phyloP scores from a whole-genome alignment of 92 coral and sea anemone genomes.

The Montipora capitata region DNA sequence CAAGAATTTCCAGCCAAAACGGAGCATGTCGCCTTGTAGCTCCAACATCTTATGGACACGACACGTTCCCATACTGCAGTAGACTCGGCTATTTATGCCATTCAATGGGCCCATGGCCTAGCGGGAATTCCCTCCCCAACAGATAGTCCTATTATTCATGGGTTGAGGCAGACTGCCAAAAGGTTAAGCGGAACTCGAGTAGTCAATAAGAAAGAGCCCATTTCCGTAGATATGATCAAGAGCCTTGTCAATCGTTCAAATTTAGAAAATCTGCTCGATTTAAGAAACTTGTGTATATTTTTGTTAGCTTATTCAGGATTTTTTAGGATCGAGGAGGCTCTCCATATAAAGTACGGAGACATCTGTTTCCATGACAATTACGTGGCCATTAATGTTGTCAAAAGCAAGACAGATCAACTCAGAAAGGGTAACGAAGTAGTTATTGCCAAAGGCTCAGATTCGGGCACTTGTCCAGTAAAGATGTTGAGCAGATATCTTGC shows the following conservation, averaged over 20 bases:
- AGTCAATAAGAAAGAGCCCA: neutral
- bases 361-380: neutral
- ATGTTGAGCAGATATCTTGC: too few species aligned
- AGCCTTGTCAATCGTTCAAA: neutral
- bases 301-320: too few species aligned
- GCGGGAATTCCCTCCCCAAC: conserved; percentile 63
- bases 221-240: neutral
- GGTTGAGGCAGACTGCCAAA: neutral
- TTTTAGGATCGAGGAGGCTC: conserved; percentile 1
- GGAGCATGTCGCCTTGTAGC: conserved; percentile 5
- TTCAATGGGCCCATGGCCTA: conserved; percentile 64
- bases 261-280: neutral
- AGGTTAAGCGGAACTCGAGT: neutral
- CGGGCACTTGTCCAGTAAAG: too few species aligned
- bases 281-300: too few species aligned
- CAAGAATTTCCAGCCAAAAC: conserved; percentile 4
- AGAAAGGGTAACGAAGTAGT: too few species aligned
- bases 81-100: conserved; percentile 65
- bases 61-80: conserved; percentile 39
- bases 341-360: conserved; percentile 4
- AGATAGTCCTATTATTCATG: conserved; percentile 17
- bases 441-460: neutral
- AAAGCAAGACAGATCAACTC: too few species aligned
- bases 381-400: neutral
- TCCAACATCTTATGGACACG: conserved; percentile 29